These are phyloP conservation scores for Pygoscelis adeliae DNA, from an alignment of 2,113 vertebrate species.

Conservation along the genomic window DNA sequence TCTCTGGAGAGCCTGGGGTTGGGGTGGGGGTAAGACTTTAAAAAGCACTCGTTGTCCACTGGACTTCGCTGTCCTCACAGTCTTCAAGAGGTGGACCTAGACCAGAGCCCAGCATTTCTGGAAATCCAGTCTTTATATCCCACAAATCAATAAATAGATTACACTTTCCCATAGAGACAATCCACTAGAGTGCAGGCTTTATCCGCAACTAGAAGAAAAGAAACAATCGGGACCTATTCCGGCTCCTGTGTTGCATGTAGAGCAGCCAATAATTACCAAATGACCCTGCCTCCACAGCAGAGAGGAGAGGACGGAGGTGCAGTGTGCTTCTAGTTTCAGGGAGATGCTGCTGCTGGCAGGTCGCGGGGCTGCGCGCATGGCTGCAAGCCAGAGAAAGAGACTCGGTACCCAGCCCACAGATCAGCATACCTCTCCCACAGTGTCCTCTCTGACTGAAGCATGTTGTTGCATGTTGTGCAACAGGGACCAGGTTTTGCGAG, in stretches of 20 bases:
- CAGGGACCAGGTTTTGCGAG: not conserved
- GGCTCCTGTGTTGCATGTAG: not conserved
- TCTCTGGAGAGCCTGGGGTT: not conserved
- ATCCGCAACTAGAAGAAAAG: not conserved
- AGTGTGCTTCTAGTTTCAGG: fast-evolving
- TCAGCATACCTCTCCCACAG: not conserved
- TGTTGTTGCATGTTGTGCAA: not conserved
- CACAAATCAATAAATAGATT: not conserved
- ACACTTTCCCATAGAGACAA: not conserved
- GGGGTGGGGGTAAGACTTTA: not conserved
- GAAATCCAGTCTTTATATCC: not conserved
- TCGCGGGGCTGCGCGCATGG: fast-evolving
- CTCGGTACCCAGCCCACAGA: not conserved
- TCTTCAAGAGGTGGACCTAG: not conserved
- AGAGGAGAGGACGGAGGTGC: not conserved
- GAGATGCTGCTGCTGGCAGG: not conserved
- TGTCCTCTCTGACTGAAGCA: not conserved
- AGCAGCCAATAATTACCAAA: not conserved
- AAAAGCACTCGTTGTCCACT: not conserved
- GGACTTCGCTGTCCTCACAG: not conserved
- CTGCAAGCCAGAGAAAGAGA: not conserved
- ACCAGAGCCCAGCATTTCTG: not conserved
- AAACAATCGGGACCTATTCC: not conserved
- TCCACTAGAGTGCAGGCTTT: conserved; percentile 68
- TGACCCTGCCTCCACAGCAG: not conserved